Conservation (phyloP, 1,140 invertebrate species). For the Temnothorax longispinosus region DNA sequence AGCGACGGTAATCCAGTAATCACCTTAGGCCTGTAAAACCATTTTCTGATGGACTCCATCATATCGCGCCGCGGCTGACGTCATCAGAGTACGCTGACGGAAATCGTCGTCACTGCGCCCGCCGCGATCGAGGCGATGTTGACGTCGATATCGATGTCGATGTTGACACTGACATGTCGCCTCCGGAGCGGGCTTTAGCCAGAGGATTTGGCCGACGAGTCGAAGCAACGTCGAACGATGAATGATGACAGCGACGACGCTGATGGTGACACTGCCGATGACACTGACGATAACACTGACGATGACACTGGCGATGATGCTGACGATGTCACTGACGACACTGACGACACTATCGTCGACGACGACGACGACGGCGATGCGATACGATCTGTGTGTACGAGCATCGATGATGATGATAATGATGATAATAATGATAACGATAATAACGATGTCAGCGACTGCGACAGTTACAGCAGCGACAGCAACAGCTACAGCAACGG, state of each 20-base stretch:
- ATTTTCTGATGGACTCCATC: slow-evolving; percentile 96
- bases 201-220: not conserved
- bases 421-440: not conserved
- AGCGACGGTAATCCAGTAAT: slow-evolving; percentile 76
- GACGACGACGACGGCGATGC: slow-evolving; percentile 29
- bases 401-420: not conserved
- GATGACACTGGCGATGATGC: not conserved
- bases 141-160: slow-evolving; percentile 1
- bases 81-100: slow-evolving; percentile 61
- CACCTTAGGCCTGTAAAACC: slow-evolving; percentile 97
- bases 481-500: not conserved
- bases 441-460: slow-evolving; percentile 5
- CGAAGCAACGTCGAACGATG: not conserved
- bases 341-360: not conserved
- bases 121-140: slow-evolving; percentile 38
- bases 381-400: slow-evolving; percentile 1
- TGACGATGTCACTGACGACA: not conserved
- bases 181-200: not conserved
- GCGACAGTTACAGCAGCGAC: not conserved
- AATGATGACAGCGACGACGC: not conserved
- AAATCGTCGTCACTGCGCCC: slow-evolving; percentile 67
- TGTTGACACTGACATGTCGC: slow-evolving; percentile 20
- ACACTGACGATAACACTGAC: not conserved
- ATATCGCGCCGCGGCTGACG: slow-evolving; percentile 68
- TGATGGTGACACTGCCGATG: not conserved